phyloP scores from a whole-genome alignment of 2,113 vertebrate genomes.

The Rhinolophus ferrumequinum region DNA sequence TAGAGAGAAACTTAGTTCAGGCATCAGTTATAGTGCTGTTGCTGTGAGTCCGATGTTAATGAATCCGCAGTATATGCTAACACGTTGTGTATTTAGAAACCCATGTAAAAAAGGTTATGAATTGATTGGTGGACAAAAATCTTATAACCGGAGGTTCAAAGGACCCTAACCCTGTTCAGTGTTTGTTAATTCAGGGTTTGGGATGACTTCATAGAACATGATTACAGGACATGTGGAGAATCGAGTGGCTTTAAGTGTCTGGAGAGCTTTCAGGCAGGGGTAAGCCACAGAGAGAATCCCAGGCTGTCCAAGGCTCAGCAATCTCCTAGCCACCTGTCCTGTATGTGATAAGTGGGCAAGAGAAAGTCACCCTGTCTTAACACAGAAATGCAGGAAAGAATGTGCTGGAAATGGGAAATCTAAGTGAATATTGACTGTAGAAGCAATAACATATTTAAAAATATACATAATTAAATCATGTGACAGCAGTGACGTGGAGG shows the following conservation, averaged over 20 bases:
- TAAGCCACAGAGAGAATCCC: neutral
- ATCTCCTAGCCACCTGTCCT: neutral
- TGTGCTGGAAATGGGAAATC: neutral
- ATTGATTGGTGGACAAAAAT: neutral
- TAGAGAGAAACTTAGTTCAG: no score
- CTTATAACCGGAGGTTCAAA: neutral
- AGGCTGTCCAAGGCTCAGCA: neutral
- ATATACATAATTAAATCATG: fast-evolving
- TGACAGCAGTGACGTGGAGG: fast-evolving
- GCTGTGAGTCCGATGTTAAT: neutral
- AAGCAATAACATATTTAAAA: neutral
- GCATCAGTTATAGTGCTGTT: fast-evolving
- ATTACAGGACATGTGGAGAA: neutral
- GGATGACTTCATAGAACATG: neutral
- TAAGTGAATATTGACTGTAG: neutral
- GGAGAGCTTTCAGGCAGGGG: neutral
- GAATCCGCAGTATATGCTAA: neutral
- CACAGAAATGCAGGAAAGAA: neutral
- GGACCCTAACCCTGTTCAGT: neutral
- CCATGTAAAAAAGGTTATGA: neutral
- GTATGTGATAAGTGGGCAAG: neutral
- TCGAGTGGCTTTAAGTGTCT: neutral
- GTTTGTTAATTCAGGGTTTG: no score
- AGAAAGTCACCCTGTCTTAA: neutral
- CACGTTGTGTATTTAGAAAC: neutral